Conservation (phyloP, 2,797 vertebrate genomes). For the Vipera ursinii region DNA sequence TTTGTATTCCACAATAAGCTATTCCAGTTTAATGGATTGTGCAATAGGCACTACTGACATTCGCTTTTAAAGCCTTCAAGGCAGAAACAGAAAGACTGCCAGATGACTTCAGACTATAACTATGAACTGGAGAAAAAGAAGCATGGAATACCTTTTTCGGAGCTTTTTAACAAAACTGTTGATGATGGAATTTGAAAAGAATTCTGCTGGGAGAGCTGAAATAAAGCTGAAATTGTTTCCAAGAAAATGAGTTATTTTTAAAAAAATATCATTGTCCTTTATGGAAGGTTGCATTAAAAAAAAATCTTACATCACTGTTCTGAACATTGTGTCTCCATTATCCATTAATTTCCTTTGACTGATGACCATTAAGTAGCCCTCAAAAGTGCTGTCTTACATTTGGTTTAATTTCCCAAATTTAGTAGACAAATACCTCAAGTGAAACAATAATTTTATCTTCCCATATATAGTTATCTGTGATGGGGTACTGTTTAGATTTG, state of each 20-base stretch:
- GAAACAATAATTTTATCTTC: background rate
- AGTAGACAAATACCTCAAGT: background rate
- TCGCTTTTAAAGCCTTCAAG: accelerated
- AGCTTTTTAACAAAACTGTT: conserved; percentile 32
- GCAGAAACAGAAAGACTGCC: conserved; percentile 43
- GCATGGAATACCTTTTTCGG: conserved; percentile 48
- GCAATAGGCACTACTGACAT: conserved; percentile 24
- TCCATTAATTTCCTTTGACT: background rate
- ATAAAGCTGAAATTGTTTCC: background rate
- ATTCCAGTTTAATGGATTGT: background rate
- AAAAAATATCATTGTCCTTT: background rate
- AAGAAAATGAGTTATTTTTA: background rate
- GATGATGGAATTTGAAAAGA: conserved; percentile 28
- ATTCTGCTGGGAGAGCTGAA: conserved; percentile 17
- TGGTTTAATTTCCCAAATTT: background rate
- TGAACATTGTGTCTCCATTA: background rate
- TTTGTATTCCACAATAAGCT: conserved; percentile 1
- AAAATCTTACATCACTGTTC: background rate
- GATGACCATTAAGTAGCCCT: background rate
- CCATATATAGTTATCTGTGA: too few species aligned
- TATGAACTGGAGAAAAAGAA: background rate
- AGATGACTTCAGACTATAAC: conserved; percentile 23
- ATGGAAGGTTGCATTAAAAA: background rate
- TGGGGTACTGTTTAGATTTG: background rate
- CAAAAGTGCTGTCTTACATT: background rate